Evolutionary conservation across 2,888 invertebrate species (phyloP).

Genomic region (Eupithecia centaureata): DNA sequence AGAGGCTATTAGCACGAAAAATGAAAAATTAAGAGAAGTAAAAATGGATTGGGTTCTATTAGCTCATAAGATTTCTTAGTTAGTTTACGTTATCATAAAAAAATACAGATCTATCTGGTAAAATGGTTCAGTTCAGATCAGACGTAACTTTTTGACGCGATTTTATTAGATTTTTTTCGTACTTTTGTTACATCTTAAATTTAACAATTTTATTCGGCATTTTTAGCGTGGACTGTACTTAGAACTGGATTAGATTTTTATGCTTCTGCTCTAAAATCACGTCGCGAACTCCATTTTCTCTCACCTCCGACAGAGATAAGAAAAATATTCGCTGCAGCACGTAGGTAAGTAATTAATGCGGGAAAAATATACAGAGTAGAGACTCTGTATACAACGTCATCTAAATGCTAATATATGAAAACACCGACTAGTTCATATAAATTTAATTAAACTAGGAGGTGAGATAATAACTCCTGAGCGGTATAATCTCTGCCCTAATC

Average conservation of each 20-base stretch:
- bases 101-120: neutral
- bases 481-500: conserved; percentile 30
- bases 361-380: conserved; percentile 39
- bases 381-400: conserved; percentile 36
- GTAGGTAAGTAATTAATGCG: conserved; percentile 44
- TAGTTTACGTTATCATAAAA: neutral
- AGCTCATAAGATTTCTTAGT: neutral
- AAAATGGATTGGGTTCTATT: neutral
- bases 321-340: conserved; percentile 32
- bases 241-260: conserved; percentile 2
- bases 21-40: neutral
- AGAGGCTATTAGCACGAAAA: neutral
- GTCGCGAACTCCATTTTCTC: neutral
- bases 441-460: conserved; percentile 46
- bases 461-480: conserved; percentile 34
- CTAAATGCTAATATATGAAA: conserved; percentile 45
- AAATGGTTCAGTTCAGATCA: neutral
- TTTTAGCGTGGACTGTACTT: neutral
- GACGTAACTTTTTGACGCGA: neutral
- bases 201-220: no score
- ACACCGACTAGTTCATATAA: conserved; percentile 47
- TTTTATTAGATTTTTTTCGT: neutral
- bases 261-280: conserved; percentile 1
- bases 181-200: no score
- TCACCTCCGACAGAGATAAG: conserved; percentile 24